Conservation (phyloP, 2,888 invertebrate genomes). For the Rutpela maculata region DNA sequence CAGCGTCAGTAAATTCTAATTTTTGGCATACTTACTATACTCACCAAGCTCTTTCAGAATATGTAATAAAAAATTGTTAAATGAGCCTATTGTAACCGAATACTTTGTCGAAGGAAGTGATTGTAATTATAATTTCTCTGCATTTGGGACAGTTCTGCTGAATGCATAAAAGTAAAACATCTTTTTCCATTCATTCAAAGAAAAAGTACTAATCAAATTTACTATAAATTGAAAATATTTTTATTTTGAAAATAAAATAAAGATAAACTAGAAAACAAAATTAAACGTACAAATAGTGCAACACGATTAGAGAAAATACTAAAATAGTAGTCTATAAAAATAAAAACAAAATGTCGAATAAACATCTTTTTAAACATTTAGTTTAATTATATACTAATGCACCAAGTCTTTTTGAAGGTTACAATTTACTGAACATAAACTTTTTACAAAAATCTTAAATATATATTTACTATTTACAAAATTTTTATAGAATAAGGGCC, state of each 20-base stretch:
- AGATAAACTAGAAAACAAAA: slow-evolving; percentile 47
- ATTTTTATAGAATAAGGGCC: slow-evolving; percentile 34
- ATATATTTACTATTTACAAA: slow-evolving; percentile 49
- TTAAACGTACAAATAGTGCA: slow-evolving; percentile 55
- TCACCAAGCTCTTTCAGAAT: too few species aligned
- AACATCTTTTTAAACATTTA: slow-evolving; percentile 37
- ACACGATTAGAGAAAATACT: slow-evolving; percentile 47
- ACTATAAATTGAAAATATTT: slow-evolving; percentile 37
- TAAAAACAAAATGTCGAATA: slow-evolving; percentile 49
- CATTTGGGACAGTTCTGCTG: too few species aligned
- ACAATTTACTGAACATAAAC: slow-evolving; percentile 44
- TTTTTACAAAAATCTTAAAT: slow-evolving; percentile 53
- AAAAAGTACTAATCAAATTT: not conserved
- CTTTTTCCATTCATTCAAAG: not conserved
- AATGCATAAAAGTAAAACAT: not conserved
- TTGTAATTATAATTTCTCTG: too few species aligned
- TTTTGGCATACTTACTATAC: too few species aligned
- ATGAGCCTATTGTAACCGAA: too few species aligned
- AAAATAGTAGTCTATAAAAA: slow-evolving; percentile 48
- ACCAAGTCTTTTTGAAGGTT: slow-evolving; percentile 31
- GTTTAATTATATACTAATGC: slow-evolving; percentile 21
- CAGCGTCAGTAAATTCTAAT: too few species aligned
- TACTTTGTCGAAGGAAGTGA: too few species aligned
- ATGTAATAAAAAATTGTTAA: too few species aligned
- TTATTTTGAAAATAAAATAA: slow-evolving; percentile 46